Conservation (phyloP, 2,888 invertebrate species). For the Hyppa rectilinea region DNA sequence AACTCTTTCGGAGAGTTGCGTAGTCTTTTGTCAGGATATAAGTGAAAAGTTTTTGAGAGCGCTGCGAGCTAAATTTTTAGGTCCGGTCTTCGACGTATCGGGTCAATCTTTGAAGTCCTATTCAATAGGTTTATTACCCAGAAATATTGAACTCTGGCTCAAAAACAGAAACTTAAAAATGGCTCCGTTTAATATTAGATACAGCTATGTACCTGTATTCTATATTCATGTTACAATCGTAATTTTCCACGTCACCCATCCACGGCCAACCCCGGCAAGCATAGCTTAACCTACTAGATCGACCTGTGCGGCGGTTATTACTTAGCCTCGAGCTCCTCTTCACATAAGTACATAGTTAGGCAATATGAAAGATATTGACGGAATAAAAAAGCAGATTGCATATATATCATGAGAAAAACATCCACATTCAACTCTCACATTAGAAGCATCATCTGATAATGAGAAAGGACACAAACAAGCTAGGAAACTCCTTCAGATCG, state of each 20-base stretch:
- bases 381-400: not conserved
- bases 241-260: no score
- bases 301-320: no score
- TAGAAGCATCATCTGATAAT: constrained; percentile 31
- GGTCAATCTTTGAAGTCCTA: not conserved
- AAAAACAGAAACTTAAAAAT: not conserved
- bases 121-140: not conserved
- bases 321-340: no score
- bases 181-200: not conserved
- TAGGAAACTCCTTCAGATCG: constrained; percentile 52
- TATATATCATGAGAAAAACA: constrained; percentile 6
- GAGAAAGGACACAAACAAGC: constrained; percentile 44
- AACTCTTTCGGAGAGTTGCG: not conserved
- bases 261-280: no score
- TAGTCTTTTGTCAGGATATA: not conserved
- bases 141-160: not conserved
- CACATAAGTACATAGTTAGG: no score
- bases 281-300: no score
- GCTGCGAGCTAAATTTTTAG: not conserved
- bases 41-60: not conserved
- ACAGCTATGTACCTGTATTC: no score
- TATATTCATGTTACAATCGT: no score
- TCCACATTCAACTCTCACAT: constrained; percentile 3
- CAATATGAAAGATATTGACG: no score
- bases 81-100: not conserved